phyloP scores from a whole-genome alignment of 2,113 vertebrate genomes.

The Anoplopoma fimbria region DNA sequence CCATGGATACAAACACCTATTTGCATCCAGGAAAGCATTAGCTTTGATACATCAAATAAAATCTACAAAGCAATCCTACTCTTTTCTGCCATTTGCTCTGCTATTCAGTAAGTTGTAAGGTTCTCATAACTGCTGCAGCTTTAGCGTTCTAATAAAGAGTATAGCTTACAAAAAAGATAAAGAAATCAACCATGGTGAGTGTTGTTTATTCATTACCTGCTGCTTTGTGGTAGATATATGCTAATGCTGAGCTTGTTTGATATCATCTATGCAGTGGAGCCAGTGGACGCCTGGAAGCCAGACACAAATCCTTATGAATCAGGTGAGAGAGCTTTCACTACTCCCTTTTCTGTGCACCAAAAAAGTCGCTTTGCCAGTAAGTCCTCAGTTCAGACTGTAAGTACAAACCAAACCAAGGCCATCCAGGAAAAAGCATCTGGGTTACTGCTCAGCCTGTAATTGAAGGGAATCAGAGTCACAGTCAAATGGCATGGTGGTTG shows the following conservation, averaged over 20 bases:
- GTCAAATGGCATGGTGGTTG: conserved; percentile 55
- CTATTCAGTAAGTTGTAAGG: background rate
- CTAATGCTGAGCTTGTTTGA: conserved; percentile 77
- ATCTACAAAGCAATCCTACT: background rate
- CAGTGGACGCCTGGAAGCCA: conserved; percentile 85
- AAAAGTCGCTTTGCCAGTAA: conserved; percentile 28
- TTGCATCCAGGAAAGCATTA: conserved; percentile 10
- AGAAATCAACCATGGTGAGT: conserved; percentile 3
- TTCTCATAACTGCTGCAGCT: conserved; percentile 6
- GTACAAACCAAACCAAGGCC: conserved; percentile 47
- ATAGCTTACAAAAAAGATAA: background rate
- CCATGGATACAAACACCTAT: conserved; percentile 31
- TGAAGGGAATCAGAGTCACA: conserved; percentile 49
- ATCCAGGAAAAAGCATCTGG: conserved; percentile 51
- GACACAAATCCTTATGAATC: conserved; percentile 85
- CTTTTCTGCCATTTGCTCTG: background rate
- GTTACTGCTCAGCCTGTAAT: conserved; percentile 70
- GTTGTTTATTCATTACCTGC: background rate
- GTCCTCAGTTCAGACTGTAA: conserved; percentile 24
- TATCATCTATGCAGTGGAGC: conserved; percentile 82
- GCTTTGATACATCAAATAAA: background rate
- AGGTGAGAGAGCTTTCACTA: conserved; percentile 83
- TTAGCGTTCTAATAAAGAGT: background rate
- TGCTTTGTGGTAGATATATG: conserved; percentile 31
- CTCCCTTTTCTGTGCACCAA: background rate